Evolutionary conservation across 2,888 invertebrate species (phyloP).

Genomic region (Nymphalis polychloros): DNA sequence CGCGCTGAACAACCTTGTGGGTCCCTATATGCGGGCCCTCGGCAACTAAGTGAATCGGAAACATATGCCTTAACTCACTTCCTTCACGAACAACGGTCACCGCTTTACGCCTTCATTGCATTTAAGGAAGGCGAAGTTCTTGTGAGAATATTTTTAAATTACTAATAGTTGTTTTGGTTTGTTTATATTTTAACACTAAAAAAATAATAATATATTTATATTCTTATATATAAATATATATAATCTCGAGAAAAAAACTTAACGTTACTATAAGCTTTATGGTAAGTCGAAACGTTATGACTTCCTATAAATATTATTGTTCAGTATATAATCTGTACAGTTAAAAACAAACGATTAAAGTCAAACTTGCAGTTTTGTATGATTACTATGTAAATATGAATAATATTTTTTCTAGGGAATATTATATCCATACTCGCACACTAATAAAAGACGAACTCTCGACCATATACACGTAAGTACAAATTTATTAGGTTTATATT

Average conservation of each 20-base stretch:
- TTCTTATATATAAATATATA: too few relatives aligned
- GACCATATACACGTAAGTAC: slow-evolving; percentile 67
- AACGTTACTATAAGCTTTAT: too few relatives aligned
- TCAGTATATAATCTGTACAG: background rate
- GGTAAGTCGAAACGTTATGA: too few relatives aligned
- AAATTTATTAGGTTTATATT: too few relatives aligned
- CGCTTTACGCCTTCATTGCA: slow-evolving; percentile 63
- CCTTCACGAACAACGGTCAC: slow-evolving; percentile 53
- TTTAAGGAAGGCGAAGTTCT: slow-evolving; percentile 73
- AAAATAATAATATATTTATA: background rate
- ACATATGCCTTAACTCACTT: slow-evolving; percentile 63
- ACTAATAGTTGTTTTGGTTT: background rate
- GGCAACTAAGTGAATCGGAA: slow-evolving; percentile 72
- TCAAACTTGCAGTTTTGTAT: too few relatives aligned
- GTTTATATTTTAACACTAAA: too few relatives aligned
- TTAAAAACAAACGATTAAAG: too few relatives aligned
- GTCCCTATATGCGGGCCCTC: slow-evolving; percentile 60
- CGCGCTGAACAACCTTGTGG: slow-evolving; percentile 70
- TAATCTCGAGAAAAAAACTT: too few relatives aligned
- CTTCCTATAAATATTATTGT: background rate
- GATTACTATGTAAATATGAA: background rate
- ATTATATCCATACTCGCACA: slow-evolving; percentile 76
- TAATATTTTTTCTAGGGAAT: slow-evolving; percentile 58
- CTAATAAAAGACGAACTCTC: slow-evolving; percentile 63
- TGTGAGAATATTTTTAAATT: slow-evolving; percentile 50